Percentiles rank a stretch among this genome's conserved stretches.
Conservation (phyloP, 2,113 vertebrate genomes). For the Carassius carassius region DNA sequence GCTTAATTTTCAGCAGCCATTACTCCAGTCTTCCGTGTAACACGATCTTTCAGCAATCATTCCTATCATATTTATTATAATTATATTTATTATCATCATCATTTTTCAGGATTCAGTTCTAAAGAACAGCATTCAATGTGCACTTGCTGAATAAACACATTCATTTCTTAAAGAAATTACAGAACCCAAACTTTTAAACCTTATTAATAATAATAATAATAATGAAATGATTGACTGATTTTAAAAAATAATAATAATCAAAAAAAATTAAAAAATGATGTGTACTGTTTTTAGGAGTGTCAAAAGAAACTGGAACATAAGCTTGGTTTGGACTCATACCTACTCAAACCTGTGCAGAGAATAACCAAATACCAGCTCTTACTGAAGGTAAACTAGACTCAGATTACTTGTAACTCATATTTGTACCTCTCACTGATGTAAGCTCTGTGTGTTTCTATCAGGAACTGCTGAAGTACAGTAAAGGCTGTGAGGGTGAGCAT, state of each 20-base stretch:
- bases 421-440: neutral
- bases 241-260: neutral
- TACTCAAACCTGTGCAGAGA: constrained; percentile 96
- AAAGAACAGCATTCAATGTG: neutral
- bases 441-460: constrained; percentile 57
- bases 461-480: constrained; percentile 98
- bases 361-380: constrained; percentile 98
- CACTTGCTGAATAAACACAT: neutral
- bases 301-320: constrained; percentile 97
- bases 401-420: neutral
- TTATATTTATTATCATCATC: too few relatives aligned
- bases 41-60: neutral
- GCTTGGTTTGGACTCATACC: constrained; percentile 94
- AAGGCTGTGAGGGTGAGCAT: constrained; percentile 86
- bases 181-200: neutral
- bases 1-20: neutral
- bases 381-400: constrained; percentile 81
- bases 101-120: too few relatives aligned
- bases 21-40: neutral
- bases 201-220: too few relatives aligned
- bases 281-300: constrained; percentile 83
- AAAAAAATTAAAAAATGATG: neutral
- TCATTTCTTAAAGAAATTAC: neutral
- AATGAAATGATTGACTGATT: too few relatives aligned
- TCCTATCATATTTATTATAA: neutral